Conservation (phyloP, 2,797 vertebrate genomes). For the Eutrigla gurnardus region DNA sequence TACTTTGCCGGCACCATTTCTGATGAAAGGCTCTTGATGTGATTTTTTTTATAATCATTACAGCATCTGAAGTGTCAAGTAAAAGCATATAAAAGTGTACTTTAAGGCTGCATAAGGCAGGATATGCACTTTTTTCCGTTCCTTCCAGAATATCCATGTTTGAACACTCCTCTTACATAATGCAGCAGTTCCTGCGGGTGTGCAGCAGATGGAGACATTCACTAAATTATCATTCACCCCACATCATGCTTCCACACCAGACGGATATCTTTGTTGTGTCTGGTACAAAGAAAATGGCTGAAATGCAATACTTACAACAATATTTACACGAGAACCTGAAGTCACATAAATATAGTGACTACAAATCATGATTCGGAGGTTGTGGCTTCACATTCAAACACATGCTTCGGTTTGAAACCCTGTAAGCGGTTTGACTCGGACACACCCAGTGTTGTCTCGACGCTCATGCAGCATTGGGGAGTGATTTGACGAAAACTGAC, state of each 20-base stretch:
- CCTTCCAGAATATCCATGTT: not conserved
- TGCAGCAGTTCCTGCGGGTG: constrained; percentile 33
- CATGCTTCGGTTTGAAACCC: not conserved
- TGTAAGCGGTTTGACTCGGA: constrained; percentile 22
- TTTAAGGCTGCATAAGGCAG: constrained; percentile 12
- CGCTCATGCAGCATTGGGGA: not conserved
- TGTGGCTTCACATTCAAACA: not conserved
- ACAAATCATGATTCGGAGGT: not conserved
- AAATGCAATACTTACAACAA: not conserved
- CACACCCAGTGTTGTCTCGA: constrained; percentile 55
- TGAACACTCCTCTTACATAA: constrained; percentile 43
- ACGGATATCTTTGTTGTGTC: constrained; percentile 73
- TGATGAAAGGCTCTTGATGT: not conserved
- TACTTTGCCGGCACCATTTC: not conserved
- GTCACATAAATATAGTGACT: rapidly evolving
- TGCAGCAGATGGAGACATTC: constrained; percentile 77
- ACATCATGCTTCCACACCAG: constrained; percentile 10
- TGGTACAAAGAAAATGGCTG: constrained; percentile 60
- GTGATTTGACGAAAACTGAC: not conserved
- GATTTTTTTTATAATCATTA: not conserved
- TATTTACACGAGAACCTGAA: not conserved
- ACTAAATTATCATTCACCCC: constrained; percentile 53
- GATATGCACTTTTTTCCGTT: not conserved
- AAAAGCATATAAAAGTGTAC: not conserved
- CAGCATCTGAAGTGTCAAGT: not conserved